phyloP scores from a whole-genome alignment of 1,140 invertebrate species.

The Cyrtorhinus lividipennis region DNA sequence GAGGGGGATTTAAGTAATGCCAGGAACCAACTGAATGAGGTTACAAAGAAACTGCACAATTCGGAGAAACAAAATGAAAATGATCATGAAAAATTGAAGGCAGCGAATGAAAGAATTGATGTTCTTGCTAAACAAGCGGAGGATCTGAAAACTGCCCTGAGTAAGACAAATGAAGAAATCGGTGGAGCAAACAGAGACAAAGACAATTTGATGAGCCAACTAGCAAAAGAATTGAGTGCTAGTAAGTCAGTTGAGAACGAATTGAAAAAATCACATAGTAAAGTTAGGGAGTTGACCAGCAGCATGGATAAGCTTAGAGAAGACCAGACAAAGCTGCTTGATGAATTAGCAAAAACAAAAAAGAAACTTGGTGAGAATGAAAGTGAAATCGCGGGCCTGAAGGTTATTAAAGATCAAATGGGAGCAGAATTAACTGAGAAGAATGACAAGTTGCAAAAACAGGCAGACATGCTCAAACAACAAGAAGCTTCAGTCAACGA shows the following conservation, averaged over 20 bases:
- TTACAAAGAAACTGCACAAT: too few species aligned
- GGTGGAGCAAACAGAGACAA: slow-evolving; percentile 3
- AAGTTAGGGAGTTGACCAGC: not conserved
- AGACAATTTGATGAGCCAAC: not conserved
- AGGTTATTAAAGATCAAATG: not conserved
- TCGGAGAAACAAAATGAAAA: not conserved
- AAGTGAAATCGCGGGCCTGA: not conserved
- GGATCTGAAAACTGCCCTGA: not conserved
- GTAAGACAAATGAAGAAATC: not conserved
- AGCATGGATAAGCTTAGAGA: not conserved
- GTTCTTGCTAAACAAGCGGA: not conserved
- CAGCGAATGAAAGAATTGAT: not conserved
- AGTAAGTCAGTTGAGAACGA: not conserved
- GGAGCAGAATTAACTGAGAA: not conserved
- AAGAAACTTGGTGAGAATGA: not conserved
- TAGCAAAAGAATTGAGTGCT: not conserved
- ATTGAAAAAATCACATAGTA: not conserved
- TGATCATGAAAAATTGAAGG: not conserved
- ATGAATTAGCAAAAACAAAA: not conserved
- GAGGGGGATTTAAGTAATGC: too few species aligned
- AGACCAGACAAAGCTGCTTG: not conserved
- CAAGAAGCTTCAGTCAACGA: not conserved
- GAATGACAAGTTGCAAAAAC: not conserved
- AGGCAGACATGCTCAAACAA: not conserved
- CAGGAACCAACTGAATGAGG: too few species aligned